Base-by-base conservation (phyloP, 2,113 vertebrate genomes). In the Microcebus murinus region DNA sequence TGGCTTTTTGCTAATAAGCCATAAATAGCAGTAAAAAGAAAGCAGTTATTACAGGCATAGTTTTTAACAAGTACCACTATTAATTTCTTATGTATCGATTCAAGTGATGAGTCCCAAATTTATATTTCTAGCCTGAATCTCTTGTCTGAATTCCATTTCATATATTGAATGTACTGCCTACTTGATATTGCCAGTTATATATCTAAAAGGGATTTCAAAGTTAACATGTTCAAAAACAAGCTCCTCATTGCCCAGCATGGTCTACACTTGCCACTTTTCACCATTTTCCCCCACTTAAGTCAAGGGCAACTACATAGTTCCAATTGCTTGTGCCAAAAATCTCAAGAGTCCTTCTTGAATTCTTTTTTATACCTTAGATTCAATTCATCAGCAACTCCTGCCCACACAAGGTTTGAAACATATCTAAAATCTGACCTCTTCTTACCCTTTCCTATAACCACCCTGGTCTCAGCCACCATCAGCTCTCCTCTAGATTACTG, bases 321-420 rank as follows among this genome's bases (percentile, higher is more conserved):
- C 48, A 97, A 74, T 0, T 67, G 81, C 17, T 31, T 94, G 70
- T 45, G 55, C 83, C 87, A 93, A 88, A 88, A 89, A 91, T 48
- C 36, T 80, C 68, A 61, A 61, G 65, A 82, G 74, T 93, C 52
- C 81, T 68, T 61, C 65, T 27, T 88, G 52, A 91, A 61, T 93
- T 92, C 21, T 74, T 59, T 93, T 85, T 91, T 55, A 94, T 87
- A 50, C 70, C 71, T 95, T 45, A 91, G 31, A 94, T 86, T 9
- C 15, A 93, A 95, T 82, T 96, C 45, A 91, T 93, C 79, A 87
- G 82, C 65, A 90, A 84, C 84, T 93, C 42, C 50, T 94, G 50
- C 88, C 65, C 81, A 88, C 45, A 88, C 45, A 94, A 65, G 67
- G 45, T 80, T 48, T 95, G 91, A 90, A 95, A 92, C 68, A 86